A percentile compares a stretch with the other conserved stretches of the same genome.
Evolutionary conservation across 2,113 vertebrate genomes (phyloP).

Genomic region (Corvus moneduloides): DNA sequence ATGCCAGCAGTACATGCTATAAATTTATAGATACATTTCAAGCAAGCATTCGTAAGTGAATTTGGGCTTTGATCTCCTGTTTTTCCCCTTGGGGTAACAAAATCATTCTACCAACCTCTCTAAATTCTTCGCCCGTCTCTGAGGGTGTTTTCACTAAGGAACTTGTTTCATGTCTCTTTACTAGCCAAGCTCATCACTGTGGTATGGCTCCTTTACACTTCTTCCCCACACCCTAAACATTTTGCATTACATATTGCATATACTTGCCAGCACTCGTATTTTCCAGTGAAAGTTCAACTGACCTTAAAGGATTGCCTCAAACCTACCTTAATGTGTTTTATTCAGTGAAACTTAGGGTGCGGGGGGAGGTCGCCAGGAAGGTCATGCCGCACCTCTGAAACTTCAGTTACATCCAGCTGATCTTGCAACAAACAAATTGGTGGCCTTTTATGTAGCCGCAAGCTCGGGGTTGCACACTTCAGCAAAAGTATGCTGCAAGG

Average conservation of each 20-base stretch:
- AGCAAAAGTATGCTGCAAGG: neutral
- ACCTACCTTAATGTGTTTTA: conserved; percentile 35
- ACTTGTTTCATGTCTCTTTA: conserved; percentile 58
- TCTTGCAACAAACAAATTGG: conserved; percentile 9
- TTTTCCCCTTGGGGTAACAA: conserved; percentile 61
- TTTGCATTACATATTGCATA: conserved; percentile 53
- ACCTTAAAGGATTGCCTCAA: conserved; percentile 62
- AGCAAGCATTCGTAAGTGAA: conserved; percentile 58
- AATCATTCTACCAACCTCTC: conserved; percentile 50
- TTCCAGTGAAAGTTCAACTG: conserved; percentile 63
- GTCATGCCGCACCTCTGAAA: conserved; percentile 38
- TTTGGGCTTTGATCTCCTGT: conserved; percentile 59
- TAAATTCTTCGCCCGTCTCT: conserved; percentile 30
- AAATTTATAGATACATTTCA: conserved; percentile 66
- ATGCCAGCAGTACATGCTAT: conserved; percentile 49
- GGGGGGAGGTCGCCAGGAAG: neutral
- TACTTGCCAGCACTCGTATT: conserved; percentile 65
- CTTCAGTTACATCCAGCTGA: conserved; percentile 17
- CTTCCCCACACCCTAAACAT: conserved; percentile 60
- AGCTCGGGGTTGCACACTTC: neutral
- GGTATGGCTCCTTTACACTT: conserved; percentile 57
- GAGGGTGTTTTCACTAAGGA: conserved; percentile 48
- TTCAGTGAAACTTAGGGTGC: conserved; percentile 42
- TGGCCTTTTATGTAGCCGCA: conserved; percentile 12
- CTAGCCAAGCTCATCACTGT: conserved; percentile 63